Conservation (phyloP, 2,888 invertebrate species). For the Mythimna vitellina region DNA sequence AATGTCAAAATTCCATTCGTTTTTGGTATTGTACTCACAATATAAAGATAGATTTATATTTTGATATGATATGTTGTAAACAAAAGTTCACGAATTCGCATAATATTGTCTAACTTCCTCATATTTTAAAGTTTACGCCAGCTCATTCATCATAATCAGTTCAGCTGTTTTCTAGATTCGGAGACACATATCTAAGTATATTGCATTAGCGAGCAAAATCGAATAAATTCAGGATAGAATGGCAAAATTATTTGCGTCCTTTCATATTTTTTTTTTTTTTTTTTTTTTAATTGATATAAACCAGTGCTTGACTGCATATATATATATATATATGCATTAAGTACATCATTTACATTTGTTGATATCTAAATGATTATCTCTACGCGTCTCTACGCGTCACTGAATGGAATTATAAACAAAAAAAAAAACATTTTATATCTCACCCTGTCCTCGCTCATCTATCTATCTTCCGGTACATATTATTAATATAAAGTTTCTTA, state of each 20-base stretch:
- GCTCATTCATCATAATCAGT: constrained; percentile 49
- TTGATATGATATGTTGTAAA: constrained; percentile 2
- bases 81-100: not conserved
- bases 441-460: constrained; percentile 2
- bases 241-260: not conserved
- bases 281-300: too few relatives aligned
- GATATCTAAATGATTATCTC: constrained; percentile 22
- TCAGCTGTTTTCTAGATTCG: constrained; percentile 30
- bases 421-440: not conserved
- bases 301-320: too few relatives aligned
- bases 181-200: not conserved
- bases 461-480: constrained; percentile 30
- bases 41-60: not conserved
- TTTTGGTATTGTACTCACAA: not conserved
- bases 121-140: constrained; percentile 37
- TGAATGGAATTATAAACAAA: constrained; percentile 16
- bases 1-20: not conserved
- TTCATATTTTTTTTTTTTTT: too few relatives aligned
- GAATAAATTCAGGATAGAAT: constrained; percentile 22
- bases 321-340: not conserved
- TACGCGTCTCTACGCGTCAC: not conserved
- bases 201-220: constrained; percentile 25
- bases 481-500: constrained; percentile 7
- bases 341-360: constrained; percentile 7
- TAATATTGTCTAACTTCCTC: constrained; percentile 27